Conservation (phyloP, 2,797 vertebrate genomes). For the Euthynnus affinis region DNA sequence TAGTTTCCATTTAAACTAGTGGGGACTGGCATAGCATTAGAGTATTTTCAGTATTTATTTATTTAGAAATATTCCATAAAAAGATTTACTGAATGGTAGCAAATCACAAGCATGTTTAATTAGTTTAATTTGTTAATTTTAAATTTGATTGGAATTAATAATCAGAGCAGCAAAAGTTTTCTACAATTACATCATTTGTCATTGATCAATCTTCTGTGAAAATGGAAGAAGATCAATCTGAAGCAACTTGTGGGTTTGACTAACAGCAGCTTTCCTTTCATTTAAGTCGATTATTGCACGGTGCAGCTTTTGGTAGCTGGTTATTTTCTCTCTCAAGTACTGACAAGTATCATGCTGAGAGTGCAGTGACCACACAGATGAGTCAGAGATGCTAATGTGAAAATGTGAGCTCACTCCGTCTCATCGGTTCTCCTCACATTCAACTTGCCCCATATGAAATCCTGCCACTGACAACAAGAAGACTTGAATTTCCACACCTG, state of each 20-base stretch:
- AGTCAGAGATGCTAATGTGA: conserved; percentile 2
- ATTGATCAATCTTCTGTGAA: not conserved
- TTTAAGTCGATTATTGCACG: not conserved
- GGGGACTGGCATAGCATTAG: not conserved
- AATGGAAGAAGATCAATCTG: not conserved
- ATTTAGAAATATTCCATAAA: not conserved
- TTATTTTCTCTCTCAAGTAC: conserved; percentile 11
- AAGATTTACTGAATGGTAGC: not conserved
- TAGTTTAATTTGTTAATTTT: not conserved
- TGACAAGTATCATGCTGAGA: not conserved
- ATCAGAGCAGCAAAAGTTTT: not conserved
- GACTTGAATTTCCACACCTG: not conserved
- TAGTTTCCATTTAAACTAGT: not conserved
- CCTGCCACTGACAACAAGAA: not conserved
- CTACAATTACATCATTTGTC: too few species aligned
- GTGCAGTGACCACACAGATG: not conserved
- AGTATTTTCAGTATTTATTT: not conserved
- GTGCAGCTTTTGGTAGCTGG: not conserved
- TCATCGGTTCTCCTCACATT: not conserved
- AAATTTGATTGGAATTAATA: not conserved
- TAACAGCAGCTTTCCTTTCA: not conserved
- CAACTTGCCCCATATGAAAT: not conserved
- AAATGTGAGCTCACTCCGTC: not conserved
- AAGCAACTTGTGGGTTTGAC: not conserved
- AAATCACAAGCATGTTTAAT: not conserved